Percentiles rank a stretch among this genome's conserved stretches.
phyloP scores from a whole-genome alignment of 2,797 vertebrate genomes.

The Hemitrygon akajei region DNA sequence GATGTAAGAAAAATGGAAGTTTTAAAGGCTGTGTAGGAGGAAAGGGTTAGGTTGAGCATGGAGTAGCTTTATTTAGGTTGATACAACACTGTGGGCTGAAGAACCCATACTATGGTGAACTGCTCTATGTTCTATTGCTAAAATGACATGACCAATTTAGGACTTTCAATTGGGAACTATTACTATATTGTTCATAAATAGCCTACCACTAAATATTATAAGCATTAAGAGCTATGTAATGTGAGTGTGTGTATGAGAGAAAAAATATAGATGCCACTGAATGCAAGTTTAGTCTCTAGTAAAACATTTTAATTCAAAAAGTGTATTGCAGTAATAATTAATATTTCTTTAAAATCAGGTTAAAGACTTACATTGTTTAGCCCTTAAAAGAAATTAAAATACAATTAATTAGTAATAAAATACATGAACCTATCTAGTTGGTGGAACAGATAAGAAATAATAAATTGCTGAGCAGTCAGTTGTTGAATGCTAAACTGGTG shows the following conservation, averaged over 20 bases:
- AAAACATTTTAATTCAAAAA: neutral
- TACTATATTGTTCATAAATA: neutral
- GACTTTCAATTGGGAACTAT: neutral
- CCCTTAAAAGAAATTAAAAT: neutral
- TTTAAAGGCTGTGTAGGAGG: too few relatives aligned
- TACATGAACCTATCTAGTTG: neutral
- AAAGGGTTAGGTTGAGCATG: too few relatives aligned
- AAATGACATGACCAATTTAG: neutral
- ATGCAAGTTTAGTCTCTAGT: too few relatives aligned
- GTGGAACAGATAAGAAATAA: neutral
- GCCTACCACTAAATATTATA: neutral
- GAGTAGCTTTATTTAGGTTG: too few relatives aligned
- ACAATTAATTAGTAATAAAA: neutral
- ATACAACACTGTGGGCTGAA: too few relatives aligned
- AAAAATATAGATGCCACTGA: too few relatives aligned
- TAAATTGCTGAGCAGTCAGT: neutral
- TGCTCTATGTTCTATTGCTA: neutral
- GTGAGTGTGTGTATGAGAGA: too few relatives aligned
- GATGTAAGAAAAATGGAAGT: too few relatives aligned
- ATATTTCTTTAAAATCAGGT: neutral
- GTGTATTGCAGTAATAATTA: neutral
- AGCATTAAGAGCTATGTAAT: too few relatives aligned
- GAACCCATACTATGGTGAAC: too few relatives aligned
- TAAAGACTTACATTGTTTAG: neutral
- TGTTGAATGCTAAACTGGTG: neutral